phyloP scores from a whole-genome alignment of 2,113 vertebrate genomes.

The Hemiprocne comata region DNA sequence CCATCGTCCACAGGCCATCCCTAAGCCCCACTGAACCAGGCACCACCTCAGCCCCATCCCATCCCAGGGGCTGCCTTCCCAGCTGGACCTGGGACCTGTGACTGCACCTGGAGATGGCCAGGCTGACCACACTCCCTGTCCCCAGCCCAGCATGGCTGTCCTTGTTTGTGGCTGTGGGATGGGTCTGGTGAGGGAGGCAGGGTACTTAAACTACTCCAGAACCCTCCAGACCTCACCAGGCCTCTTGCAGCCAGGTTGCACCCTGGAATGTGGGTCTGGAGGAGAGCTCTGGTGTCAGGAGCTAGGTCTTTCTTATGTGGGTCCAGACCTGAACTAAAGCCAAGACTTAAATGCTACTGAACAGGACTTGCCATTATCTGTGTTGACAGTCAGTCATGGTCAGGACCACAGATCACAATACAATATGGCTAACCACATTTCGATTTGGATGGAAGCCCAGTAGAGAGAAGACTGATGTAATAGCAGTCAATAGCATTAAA shows the following conservation, averaged over 20 bases:
- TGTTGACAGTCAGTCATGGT: accelerated
- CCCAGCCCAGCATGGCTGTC: neutral
- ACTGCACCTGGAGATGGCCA: accelerated
- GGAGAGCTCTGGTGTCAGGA: neutral
- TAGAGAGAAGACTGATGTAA: neutral
- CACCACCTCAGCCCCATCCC: accelerated
- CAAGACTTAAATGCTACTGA: neutral
- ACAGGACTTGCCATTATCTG: neutral
- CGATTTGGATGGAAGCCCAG: neutral
- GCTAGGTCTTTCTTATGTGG: neutral
- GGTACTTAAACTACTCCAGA: too few species aligned
- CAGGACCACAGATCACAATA: neutral
- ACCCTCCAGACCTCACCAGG: neutral
- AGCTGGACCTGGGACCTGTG: neutral
- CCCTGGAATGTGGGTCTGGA: neutral
- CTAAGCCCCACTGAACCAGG: neutral
- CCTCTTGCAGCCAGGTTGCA: accelerated
- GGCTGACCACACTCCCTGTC: neutral
- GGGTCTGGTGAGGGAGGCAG: neutral
- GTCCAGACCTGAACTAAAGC: neutral
- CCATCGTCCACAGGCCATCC: neutral
- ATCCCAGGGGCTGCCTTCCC: neutral
- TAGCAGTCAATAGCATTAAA: neutral
- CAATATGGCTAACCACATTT: neutral
- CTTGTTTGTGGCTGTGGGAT: neutral